Evolutionary conservation across 2,113 vertebrate species (phyloP), one percentile per base, ranked within the genome.

Genomic region (Phocoena phocoena): DNA sequence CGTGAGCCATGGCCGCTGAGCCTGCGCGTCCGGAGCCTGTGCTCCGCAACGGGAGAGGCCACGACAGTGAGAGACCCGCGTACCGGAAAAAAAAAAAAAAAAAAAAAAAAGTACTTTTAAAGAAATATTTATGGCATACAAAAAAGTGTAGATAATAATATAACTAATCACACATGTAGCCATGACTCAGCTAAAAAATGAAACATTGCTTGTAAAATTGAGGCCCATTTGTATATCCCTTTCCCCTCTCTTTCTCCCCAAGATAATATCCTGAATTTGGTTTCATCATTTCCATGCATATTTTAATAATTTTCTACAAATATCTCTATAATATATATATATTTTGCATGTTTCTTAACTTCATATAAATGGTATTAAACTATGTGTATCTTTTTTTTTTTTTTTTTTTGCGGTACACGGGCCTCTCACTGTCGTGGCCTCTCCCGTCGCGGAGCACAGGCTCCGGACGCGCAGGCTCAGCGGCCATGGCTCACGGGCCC

Each of bases 61-160:
- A 44, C 44, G 1, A 8, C 44, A 8, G 44, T 44, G 7, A 44
- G 44, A 44, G 44, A 7, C 1, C 44, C 44, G 0, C 0, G 1
- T 44, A 44, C 44, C 44, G 41, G 7, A 44, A 44, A 44, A 44
- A 44, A 44, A 44, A 44, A 44, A n/a, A 44, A 44, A 5, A 41
- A 41, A 41, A 41, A 44, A 44, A 44, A 44, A 44, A 44, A 74
- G 15, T 41, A 81, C 50, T 85, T 70, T 68, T n/a, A 70, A 86
- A 70, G 23, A 68, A 68, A 53, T 86, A 70, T 53, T 70, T 86
- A 65, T 86, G 83, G 44, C 65, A 53, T 85, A 53, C 13, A 62
- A 65, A 68, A 81, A 82, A 62, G n/a, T 31, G 36, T 82, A 20
- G 36, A 12, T 41, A 41, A 62, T 41, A 82, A 31, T 31, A 36